phyloP scores from a whole-genome alignment of 2,113 vertebrate genomes.

The Aspidoscelis tigris region DNA sequence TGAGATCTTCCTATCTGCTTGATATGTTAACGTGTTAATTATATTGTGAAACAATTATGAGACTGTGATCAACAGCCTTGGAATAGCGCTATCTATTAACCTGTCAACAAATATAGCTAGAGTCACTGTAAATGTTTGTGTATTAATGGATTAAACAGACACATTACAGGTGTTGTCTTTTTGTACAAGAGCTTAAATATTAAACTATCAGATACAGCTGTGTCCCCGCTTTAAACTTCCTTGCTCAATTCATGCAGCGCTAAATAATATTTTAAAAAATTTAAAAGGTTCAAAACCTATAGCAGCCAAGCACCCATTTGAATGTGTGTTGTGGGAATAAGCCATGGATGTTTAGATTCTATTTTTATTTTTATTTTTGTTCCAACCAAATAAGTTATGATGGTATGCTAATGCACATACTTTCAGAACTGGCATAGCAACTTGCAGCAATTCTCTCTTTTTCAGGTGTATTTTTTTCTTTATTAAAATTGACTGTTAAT shows the following conservation, averaged over 20 bases:
- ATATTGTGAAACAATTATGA: slow-evolving; percentile 45
- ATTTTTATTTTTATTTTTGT: too few species aligned
- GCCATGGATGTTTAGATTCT: neutral
- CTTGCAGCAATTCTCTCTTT: neutral
- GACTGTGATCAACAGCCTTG: slow-evolving; percentile 44
- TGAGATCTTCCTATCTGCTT: slow-evolving; percentile 39
- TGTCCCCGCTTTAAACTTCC: neutral
- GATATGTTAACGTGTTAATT: slow-evolving; percentile 52
- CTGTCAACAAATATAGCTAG: slow-evolving; percentile 6
- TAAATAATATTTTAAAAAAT: neutral
- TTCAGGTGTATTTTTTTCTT: neutral
- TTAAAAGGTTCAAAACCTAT: too few species aligned
- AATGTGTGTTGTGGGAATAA: neutral
- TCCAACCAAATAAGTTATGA: neutral
- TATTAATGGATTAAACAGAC: slow-evolving; percentile 18
- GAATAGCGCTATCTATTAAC: neutral
- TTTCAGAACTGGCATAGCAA: neutral
- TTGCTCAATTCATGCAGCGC: neutral
- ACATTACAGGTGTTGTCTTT: neutral
- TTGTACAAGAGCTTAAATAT: neutral
- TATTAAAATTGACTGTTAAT: neutral
- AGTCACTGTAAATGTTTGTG: neutral
- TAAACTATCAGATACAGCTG: neutral
- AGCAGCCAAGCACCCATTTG: neutral
- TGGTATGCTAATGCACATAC: neutral